Evolutionary conservation across 2,797 vertebrate genomes (phyloP), one percentile per base, ranked within the genome.

Genomic region (Chromis chromis): DNA sequence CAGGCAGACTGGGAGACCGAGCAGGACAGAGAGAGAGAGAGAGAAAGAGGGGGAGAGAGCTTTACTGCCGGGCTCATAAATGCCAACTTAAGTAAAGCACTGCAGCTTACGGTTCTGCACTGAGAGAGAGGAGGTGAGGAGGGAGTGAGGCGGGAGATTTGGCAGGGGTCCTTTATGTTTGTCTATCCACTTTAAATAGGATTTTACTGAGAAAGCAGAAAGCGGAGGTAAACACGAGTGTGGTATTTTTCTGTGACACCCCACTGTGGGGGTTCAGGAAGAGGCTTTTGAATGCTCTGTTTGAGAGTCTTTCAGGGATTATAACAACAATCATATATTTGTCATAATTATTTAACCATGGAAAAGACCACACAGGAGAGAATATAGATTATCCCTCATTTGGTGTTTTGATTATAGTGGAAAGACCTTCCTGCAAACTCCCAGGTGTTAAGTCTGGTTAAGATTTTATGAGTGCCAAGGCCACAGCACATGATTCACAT

Each of bases 31-130:
- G 31, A 31, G 6, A 8, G 31, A 19, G 40, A 17, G 40, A 4
- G 40, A 42, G 16, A 42, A 5, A 42, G 12, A 25, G 24, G 1
- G 50, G 17, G 44, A 62, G 62, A 49, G 64, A 55, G 72, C 50
- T 87, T 88, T 80, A 79, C 54, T 72, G 80, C 76, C 83, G 53
- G 72, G 14, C 80, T 86, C 81, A 88, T 88, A 79, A 92, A 88
- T 78, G 78, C 82, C 88, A 90, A 68, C 82, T 86, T 82, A 85
- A 80, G 79, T 65, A 86, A 88, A 87, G 82, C 78, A 82, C 53
- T 48, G 75, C 78, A 78, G 87, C 84, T 88, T 81, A 85, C 76
- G 50, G 75, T 72, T 86, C 60, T 72, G 74, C 64, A 78, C 65
- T 36, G 66, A 72, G 61, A 48, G 36, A 33, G 39, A 14, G 48